Evolutionary conservation across 2,888 invertebrate genomes (phyloP).

Genomic region (Drosophila yooni): DNA sequence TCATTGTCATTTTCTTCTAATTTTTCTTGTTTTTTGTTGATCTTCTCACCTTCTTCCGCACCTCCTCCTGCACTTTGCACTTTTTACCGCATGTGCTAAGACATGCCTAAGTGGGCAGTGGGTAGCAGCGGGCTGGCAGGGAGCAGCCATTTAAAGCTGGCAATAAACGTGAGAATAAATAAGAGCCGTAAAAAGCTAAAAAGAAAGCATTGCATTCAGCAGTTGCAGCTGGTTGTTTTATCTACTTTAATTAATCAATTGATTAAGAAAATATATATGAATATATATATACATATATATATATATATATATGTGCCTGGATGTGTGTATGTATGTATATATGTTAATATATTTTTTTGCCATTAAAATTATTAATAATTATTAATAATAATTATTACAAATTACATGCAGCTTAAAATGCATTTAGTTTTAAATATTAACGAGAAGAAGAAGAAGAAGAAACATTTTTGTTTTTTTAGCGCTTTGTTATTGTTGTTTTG

Average conservation of each 20-base stretch:
- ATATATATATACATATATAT: too few species aligned
- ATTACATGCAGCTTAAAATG: neutral
- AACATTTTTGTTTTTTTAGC: neutral
- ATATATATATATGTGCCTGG: neutral
- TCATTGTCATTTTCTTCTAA: slow-evolving; percentile 45
- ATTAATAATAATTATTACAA: neutral
- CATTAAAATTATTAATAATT: neutral
- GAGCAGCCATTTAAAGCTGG: neutral
- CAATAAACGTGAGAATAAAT: neutral
- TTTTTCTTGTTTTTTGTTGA: slow-evolving; percentile 45
- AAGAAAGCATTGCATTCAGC: neutral
- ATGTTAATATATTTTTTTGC: too few species aligned
- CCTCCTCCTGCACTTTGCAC: slow-evolving; percentile 1
- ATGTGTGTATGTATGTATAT: neutral
- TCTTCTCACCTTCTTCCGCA: slow-evolving; percentile 12
- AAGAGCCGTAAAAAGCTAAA: neutral
- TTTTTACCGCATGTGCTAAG: slow-evolving; percentile 27
- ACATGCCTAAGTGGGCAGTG: slow-evolving; percentile 7
- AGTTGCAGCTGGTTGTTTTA: neutral
- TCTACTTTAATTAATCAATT: neutral
- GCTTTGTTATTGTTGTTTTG: slow-evolving; percentile 17
- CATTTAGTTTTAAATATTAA: slow-evolving; percentile 26
- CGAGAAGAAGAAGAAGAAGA: neutral
- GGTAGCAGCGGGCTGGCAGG: neutral
- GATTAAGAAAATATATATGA: neutral